Base-by-base conservation (phyloP, 2,888 invertebrate species). In the Netelia virgata region DNA sequence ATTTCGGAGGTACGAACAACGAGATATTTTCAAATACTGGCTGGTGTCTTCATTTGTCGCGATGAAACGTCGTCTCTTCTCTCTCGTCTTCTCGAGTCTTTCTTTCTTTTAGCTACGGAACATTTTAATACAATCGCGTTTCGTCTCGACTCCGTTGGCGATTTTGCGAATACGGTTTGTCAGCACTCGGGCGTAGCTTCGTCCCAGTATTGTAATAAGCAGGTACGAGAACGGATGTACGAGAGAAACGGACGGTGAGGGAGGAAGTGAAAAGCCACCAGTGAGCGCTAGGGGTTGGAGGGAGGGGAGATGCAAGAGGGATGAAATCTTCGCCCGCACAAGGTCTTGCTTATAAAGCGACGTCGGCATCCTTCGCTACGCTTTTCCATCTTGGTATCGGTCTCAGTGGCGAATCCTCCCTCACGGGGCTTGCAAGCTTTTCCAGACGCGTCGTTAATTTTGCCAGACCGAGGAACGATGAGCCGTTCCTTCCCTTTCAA, bases 371-470 rank as follows among this genome's bases (percentile, higher is more conserved):
- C 41, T 66, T n/a, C 6, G 11, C 55, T 57, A 2, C 11, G 28
- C 16, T 20, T 72, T 72, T 72, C 69, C 69, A 28, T 53, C 69
- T 28, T 23, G 68, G 9, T 11, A 16, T 5, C 23, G 14, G 14
- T 76, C 68, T 57, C 68, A 57, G 68, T 64, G 43, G 63, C 36
- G 18, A 16, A 47, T 68, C 50, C 68, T 82, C 20, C 43, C 55
- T 20, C 28, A 8, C 61, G 20, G 11, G n/a, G 41, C 16, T 50
- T 68, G 53, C 28, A 28, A 57, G 72, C 64, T 64, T 47, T 64
- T 28, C 50, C 18, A 68, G 70, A 76, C 72, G 20, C 28, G 69
- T 47, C 18, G 53, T 53, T 68, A 72, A 73, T 77, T 77, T 73
- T 53, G 59, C 68, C 50, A 72, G 72, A 64, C 59, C 57, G 41